Base-by-base conservation (phyloP, 2,113 vertebrate genomes). In the Panthera leo region DNA sequence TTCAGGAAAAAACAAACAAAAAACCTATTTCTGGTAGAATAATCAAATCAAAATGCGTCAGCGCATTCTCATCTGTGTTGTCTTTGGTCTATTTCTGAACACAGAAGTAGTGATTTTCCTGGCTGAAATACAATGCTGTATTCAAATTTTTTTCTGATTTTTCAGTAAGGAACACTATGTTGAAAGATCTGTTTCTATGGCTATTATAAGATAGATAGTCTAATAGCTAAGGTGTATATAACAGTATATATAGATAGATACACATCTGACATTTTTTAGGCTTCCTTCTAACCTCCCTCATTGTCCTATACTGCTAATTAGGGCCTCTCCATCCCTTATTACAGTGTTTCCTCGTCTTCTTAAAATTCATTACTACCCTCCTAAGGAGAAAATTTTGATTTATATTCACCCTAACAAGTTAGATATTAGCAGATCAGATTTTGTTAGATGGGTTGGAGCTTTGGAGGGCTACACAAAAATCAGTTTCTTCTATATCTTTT, bases 91-190 rank as follows among this genome's bases (percentile, higher is more conserved):
- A 18, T 79, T 91, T 91, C 83, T 76, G 27, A 80, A 45, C 5
- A 80, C 23, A 93, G 16, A 23, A 42, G 23, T 45, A 19, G 27
- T 16, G 70, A 78, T 95, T 94, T 97, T 96, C 75, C 76, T 97
- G 92, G 42, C 92, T 88, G 29, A 55, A 42, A 53, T 36, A 85
- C 55, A 94, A 78, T 76, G 65, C 73, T 31, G 15, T 91, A 86
- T 70, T 94, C 78, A 92, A 70, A 95, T 67, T 42, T n/a, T 86
- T 87, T 88, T 91, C 48, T 76, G 73, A 83, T 31, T 94, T 95
- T 94, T 95, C 76, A 42, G 68, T 21, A 70, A 87, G 67, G 16
- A 61, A 67, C n/a, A 42, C 63, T 61, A 45, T 39, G 53, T 68
- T 86, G 90, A 84, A 94, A 83, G 79, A 19, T 88, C 21, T 45